These are phyloP conservation scores for Arctia plantaginis DNA, from an alignment of 2,888 invertebrate genomes.

Conservation along the genomic window DNA sequence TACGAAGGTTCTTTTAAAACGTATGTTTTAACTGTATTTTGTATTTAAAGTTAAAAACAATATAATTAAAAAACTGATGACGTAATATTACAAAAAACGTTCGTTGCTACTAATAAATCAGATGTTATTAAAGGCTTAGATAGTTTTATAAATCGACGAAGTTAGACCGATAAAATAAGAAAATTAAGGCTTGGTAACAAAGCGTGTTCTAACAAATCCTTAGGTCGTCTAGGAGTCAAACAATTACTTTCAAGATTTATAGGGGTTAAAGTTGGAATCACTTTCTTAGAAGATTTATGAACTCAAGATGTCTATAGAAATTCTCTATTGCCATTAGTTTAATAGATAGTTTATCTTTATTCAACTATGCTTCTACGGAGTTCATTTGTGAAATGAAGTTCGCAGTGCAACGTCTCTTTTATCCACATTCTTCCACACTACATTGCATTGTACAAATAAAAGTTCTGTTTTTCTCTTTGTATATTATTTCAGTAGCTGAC, in stretches of 20 bases:
- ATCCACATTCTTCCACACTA: neutral
- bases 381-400: conserved; percentile 27
- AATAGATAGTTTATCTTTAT: conserved; percentile 38
- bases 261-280: conserved; percentile 44
- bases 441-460: conserved; percentile 1
- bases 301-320: conserved; percentile 38
- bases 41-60: neutral
- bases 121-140: conserved; percentile 2
- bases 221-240: conserved; percentile 51
- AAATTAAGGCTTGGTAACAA: conserved; percentile 23
- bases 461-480: neutral
- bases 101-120: neutral
- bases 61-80: neutral
- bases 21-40: neutral
- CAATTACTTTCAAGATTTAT: conserved; percentile 45
- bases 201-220: conserved; percentile 34
- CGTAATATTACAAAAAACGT: neutral
- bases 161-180: conserved; percentile 32
- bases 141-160: conserved; percentile 11
- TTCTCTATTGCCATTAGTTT: conserved; percentile 36
- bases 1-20: neutral
- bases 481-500: conserved; percentile 5
- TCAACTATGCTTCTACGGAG: conserved; percentile 32
- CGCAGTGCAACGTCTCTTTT: neutral
- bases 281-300: conserved; percentile 46